phyloP scores from a whole-genome alignment of 2,113 vertebrate species.

The Camelus bactrianus region DNA sequence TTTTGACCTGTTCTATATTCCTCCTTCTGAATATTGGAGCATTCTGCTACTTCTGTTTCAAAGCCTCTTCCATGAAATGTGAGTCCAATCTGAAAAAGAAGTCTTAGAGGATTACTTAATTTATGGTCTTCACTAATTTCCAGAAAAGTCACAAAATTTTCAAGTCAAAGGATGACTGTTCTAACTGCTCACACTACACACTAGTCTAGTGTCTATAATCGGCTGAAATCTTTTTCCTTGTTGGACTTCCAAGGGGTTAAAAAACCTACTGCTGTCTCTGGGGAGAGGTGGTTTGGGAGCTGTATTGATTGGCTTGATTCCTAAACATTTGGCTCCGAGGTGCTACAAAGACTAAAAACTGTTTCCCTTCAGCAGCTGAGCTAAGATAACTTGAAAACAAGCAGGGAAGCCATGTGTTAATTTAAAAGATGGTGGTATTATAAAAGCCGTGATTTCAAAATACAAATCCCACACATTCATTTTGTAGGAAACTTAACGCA shows the following conservation, averaged over 20 bases:
- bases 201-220: neutral
- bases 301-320: neutral
- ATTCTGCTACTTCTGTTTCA: neutral
- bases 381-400: conserved; percentile 57
- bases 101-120: neutral
- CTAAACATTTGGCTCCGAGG: conserved; percentile 45
- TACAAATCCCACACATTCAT: conserved; percentile 14
- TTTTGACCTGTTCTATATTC: neutral
- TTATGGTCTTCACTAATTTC: neutral
- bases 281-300: conserved; percentile 1
- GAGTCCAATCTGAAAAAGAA: neutral
- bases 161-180: neutral
- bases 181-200: neutral
- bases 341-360: neutral
- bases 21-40: conserved; percentile 24
- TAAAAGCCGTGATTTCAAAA: conserved; percentile 45
- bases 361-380: neutral
- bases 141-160: conserved; percentile 9
- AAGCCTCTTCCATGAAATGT: neutral
- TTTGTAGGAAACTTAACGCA: neutral
- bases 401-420: neutral
- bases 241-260: conserved; percentile 38
- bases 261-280: neutral
- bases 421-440: conserved; percentile 48
- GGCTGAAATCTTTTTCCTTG: neutral